Evolutionary conservation across 2,113 vertebrate genomes (phyloP).

Genomic region (Connochaetes taurinus): DNA sequence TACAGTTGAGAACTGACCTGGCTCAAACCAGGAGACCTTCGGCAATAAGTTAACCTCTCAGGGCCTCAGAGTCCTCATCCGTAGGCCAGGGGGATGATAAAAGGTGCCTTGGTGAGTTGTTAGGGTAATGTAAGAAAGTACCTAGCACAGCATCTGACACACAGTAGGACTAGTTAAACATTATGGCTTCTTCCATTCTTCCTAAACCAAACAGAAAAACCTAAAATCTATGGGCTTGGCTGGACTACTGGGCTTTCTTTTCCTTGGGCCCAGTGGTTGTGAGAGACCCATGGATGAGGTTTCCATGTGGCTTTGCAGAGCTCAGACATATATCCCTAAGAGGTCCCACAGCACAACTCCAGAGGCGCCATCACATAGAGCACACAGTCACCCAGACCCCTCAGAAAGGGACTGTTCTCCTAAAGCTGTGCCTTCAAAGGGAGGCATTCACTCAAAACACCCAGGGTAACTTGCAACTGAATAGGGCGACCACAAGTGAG

Average conservation of each 20-base stretch:
- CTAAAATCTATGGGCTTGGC: neutral
- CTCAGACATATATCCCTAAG: neutral
- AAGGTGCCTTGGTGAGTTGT: neutral
- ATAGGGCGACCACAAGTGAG: conserved; percentile 17
- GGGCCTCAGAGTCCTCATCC: neutral
- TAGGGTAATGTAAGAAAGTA: neutral
- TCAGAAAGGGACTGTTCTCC: neutral
- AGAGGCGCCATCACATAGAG: neutral
- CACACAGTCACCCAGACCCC: neutral
- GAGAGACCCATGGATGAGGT: neutral
- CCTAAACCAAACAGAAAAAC: neutral
- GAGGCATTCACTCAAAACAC: neutral
- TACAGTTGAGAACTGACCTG: neutral
- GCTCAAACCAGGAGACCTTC: neutral
- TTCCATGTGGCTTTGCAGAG: neutral
- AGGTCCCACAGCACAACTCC: neutral
- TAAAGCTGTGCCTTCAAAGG: neutral
- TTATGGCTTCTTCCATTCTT: neutral
- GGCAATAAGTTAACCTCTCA: neutral
- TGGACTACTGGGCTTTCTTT: neutral
- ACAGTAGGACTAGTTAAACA: neutral
- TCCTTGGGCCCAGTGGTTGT: neutral
- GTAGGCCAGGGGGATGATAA: neutral
- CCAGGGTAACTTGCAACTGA: neutral
- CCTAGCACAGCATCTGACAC: neutral